These are phyloP conservation scores for Perizoma flavofasciatum DNA, from an alignment of 2,888 invertebrate genomes.

Conservation along the genomic window DNA sequence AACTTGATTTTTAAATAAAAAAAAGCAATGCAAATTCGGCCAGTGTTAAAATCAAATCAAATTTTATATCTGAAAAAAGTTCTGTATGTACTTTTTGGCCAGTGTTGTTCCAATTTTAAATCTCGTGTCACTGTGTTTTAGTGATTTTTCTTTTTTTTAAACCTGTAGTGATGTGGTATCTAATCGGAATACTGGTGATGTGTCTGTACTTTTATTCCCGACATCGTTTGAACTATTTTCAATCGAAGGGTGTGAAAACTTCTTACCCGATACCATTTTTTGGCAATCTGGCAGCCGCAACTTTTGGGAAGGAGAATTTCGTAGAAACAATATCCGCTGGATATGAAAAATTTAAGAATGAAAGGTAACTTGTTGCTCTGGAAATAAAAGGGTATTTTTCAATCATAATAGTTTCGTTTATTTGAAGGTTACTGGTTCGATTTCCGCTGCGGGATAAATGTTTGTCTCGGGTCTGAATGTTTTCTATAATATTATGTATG, in stretches of 20 bases:
- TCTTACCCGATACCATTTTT: conserved; percentile 58
- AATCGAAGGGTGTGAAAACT: conserved; percentile 56
- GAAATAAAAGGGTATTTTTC: neutral
- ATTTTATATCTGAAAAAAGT: too few species aligned
- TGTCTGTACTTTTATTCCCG: conserved; percentile 55
- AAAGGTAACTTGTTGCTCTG: conserved; percentile 41
- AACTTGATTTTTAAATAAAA: neutral
- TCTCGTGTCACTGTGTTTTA: neutral
- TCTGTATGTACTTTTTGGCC: neutral
- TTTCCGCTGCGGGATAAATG: too few species aligned
- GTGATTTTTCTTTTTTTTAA: neutral
- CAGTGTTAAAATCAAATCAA: neutral
- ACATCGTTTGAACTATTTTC: conserved; percentile 55
- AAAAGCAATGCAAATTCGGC: neutral
- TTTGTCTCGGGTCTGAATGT: too few species aligned
- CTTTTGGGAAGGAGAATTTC: conserved; percentile 61
- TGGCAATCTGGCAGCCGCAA: conserved; percentile 64
- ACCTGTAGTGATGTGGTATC: conserved; percentile 48
- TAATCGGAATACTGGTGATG: conserved; percentile 49
- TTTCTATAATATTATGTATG: too few species aligned
- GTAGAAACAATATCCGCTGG: conserved; percentile 62
- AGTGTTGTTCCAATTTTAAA: neutral
- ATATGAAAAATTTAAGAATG: conserved; percentile 59
- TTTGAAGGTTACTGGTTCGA: too few species aligned
- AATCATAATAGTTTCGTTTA: too few species aligned